A percentile compares a stretch with the other conserved stretches of the same genome.
These are phyloP conservation scores for Labeo catla DNA, from an alignment of 2,113 vertebrate genomes.

Conservation along the genomic window DNA sequence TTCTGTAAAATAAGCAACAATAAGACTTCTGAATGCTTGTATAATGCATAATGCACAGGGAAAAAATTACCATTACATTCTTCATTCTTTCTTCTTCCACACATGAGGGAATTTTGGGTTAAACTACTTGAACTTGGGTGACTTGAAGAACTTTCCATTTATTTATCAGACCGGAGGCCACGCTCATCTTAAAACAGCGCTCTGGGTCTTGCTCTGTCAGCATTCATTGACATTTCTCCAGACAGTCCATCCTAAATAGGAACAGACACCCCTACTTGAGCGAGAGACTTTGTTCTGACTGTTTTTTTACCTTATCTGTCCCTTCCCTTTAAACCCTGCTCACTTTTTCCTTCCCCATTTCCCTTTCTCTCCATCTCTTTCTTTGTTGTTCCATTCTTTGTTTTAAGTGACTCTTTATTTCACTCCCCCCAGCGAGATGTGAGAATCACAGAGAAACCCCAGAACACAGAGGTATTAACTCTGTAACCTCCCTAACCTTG, in stretches of 20 bases:
- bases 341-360: background rate
- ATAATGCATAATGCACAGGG: background rate
- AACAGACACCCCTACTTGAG: conserved; percentile 12
- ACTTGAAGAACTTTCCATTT: conserved; percentile 4
- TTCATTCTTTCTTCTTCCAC: background rate
- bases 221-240: conserved; percentile 11
- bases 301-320: background rate
- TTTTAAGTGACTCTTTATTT: conserved; percentile 48
- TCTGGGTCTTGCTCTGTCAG: conserved; percentile 16
- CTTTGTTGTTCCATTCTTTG: conserved; percentile 31
- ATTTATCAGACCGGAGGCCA: conserved; percentile 2
- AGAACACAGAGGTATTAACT: conserved; percentile 55
- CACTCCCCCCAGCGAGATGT: conserved; percentile 36
- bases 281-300: background rate
- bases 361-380: background rate
- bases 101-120: background rate
- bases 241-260: background rate
- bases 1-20: background rate
- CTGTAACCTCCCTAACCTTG: conserved; percentile 45
- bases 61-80: background rate
- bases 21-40: background rate
- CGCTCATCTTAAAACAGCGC: conserved; percentile 2
- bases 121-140: conserved; percentile 1
- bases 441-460: conserved; percentile 49
- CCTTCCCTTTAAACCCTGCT: background rate